Evolutionary conservation across 2,113 vertebrate genomes (phyloP).

Genomic region (Nerophis ophidion): DNA sequence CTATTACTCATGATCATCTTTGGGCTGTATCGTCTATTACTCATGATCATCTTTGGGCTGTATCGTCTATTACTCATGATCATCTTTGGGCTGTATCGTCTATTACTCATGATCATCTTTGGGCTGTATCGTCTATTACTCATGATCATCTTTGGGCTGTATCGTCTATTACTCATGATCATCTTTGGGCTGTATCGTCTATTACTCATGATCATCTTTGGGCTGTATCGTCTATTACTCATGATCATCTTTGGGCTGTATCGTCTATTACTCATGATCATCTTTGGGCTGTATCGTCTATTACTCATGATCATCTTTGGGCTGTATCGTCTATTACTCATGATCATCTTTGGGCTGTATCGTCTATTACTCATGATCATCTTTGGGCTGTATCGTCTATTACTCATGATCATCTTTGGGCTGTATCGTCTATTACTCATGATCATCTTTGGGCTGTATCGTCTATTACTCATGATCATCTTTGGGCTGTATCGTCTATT

Average conservation of each 20-base stretch:
- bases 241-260: constrained; percentile 30
- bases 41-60: constrained; percentile 33
- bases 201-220: constrained; percentile 30
- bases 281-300: constrained; percentile 26
- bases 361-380: constrained; percentile 29
- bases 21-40: constrained; percentile 26
- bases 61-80: constrained; percentile 28
- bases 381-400: constrained; percentile 26
- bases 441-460: constrained; percentile 31
- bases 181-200: constrained; percentile 27
- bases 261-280: constrained; percentile 30
- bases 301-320: constrained; percentile 30
- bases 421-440: constrained; percentile 21
- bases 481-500: constrained; percentile 26
- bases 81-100: constrained; percentile 27
- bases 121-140: constrained; percentile 22
- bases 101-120: constrained; percentile 30
- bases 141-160: constrained; percentile 33
- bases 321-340: constrained; percentile 24
- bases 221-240: constrained; percentile 24
- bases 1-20: constrained; percentile 27
- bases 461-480: constrained; percentile 29
- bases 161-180: constrained; percentile 29
- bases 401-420: constrained; percentile 35
- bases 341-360: constrained; percentile 32